Evolutionary conservation across 2,113 vertebrate genomes (phyloP).

Genomic region (Benitochromis conjunctus): DNA sequence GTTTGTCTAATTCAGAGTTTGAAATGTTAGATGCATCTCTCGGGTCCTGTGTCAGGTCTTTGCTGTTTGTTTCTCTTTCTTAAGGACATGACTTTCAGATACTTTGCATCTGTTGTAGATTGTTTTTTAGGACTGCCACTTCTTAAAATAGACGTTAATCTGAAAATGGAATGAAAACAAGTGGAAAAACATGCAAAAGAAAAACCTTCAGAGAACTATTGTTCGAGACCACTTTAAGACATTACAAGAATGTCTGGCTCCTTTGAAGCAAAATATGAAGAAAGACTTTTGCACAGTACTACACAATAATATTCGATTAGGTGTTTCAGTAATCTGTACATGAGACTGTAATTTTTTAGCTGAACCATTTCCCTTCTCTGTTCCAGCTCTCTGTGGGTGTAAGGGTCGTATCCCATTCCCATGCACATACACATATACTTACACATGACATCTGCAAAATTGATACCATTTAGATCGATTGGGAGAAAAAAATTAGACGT

Average conservation of each 20-base stretch:
- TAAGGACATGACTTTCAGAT: not conserved
- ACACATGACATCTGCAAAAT: constrained; percentile 23
- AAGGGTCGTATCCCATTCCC: not conserved
- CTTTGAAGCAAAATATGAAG: not conserved
- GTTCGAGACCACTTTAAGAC: not conserved
- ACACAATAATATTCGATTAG: not conserved
- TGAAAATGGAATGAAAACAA: not conserved
- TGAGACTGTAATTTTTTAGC: not conserved
- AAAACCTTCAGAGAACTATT: not conserved
- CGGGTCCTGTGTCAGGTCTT: too few species aligned
- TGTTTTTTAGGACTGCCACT: not conserved
- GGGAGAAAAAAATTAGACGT: constrained; percentile 7
- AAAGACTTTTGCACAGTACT: not conserved
- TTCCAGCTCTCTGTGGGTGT: not conserved
- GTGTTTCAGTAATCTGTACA: not conserved
- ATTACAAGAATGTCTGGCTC: not conserved
- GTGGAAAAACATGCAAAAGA: not conserved
- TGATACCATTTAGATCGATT: constrained; percentile 1
- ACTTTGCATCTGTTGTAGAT: not conserved
- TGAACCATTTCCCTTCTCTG: not conserved
- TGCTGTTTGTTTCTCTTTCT: too few species aligned
- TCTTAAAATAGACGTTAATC: not conserved
- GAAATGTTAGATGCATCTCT: too few species aligned
- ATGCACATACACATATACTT: not conserved
- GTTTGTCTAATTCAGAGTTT: too few species aligned